A percentile compares a stretch with the other conserved stretches of the same genome.
Evolutionary conservation across 2,888 invertebrate genomes (phyloP).

Genomic region (Eugnorisma glareosa): DNA sequence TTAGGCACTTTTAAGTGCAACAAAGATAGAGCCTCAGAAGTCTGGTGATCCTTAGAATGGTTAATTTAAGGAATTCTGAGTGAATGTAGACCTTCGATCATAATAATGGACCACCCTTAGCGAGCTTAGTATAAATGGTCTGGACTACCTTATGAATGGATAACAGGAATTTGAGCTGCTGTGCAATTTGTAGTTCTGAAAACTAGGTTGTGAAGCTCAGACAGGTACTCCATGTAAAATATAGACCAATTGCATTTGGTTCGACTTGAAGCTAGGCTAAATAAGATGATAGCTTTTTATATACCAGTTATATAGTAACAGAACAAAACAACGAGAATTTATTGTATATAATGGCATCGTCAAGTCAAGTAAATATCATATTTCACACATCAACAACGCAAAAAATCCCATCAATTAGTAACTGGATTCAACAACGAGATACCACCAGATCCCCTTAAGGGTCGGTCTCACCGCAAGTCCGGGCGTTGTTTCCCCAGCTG

Average conservation of each 20-base stretch:
- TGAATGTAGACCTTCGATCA: conserved; percentile 3
- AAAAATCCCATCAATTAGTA: conserved; percentile 25
- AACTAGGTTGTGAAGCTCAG: background rate
- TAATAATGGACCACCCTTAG: conserved; percentile 21
- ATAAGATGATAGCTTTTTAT: background rate
- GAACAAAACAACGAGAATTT: background rate
- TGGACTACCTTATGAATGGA: background rate
- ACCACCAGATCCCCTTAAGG: conserved; percentile 35
- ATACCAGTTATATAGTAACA: too few species aligned
- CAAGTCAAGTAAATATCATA: background rate
- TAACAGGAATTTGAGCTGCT: background rate
- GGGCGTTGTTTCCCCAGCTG: conserved; percentile 63
- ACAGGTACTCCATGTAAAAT: background rate
- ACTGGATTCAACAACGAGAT: conserved; percentile 41
- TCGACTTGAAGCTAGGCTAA: background rate
- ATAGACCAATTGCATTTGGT: background rate
- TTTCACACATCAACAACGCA: background rate
- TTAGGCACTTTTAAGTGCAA: too few species aligned
- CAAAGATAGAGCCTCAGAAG: background rate
- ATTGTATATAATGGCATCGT: background rate
- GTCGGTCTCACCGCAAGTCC: conserved; percentile 50
- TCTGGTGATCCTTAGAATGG: background rate
- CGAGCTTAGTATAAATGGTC: background rate
- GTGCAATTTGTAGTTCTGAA: background rate
- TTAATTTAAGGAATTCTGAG: conserved; percentile 31